phyloP scores from a whole-genome alignment of 2,797 vertebrate species.

The Thunnus albacares region DNA sequence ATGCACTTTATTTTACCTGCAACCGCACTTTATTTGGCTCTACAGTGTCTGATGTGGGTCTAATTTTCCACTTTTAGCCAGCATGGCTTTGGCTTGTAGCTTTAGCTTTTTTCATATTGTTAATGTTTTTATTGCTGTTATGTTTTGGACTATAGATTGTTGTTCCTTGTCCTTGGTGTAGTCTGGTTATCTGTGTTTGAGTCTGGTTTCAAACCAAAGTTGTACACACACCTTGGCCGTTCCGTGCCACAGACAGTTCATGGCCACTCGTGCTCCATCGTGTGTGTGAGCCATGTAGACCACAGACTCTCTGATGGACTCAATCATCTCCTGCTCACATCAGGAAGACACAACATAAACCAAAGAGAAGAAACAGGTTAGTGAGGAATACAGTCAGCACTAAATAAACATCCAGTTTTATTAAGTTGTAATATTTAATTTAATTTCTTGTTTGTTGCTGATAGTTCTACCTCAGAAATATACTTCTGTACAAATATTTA shows the following conservation, averaged over 20 bases:
- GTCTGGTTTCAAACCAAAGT: too few relatives aligned
- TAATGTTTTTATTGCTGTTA: too few relatives aligned
- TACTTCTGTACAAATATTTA: not conserved
- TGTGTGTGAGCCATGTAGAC: slow-evolving; percentile 97
- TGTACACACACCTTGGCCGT: slow-evolving; percentile 89
- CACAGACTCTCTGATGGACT: slow-evolving; percentile 94
- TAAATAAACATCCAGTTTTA: not conserved
- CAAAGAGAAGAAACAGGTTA: not conserved
- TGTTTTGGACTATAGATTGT: too few relatives aligned
- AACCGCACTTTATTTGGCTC: too few relatives aligned
- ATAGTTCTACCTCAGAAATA: not conserved
- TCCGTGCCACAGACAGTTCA: slow-evolving; percentile 97
- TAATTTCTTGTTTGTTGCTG: not conserved
- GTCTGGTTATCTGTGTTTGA: too few relatives aligned
- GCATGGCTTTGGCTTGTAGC: too few relatives aligned
- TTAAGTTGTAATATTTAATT: not conserved
- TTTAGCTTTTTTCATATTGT: too few relatives aligned
- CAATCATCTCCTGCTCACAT: slow-evolving; percentile 92
- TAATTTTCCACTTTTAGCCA: too few relatives aligned
- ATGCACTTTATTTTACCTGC: too few relatives aligned
- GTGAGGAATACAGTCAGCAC: not conserved
- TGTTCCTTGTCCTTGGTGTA: too few relatives aligned
- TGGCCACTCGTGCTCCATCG: slow-evolving; percentile 94
- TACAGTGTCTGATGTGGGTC: too few relatives aligned
- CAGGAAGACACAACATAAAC: not conserved